These are phyloP conservation scores for Sycophaga agraensis DNA, from an alignment of 1,140 invertebrate species.

Conservation along the genomic window DNA sequence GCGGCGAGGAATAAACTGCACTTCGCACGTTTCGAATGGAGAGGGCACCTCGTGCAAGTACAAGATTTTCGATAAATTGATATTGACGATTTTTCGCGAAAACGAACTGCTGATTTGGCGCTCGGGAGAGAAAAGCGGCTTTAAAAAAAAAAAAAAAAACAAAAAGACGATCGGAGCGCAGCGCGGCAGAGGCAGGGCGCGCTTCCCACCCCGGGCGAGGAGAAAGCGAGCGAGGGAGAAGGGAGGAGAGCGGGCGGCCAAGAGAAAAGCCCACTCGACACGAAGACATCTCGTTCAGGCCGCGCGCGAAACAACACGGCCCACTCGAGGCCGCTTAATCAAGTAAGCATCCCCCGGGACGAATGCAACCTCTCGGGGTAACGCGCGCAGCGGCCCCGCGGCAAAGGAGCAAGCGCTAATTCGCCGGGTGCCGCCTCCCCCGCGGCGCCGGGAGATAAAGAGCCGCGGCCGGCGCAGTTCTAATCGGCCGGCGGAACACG, in stretches of 20 bases:
- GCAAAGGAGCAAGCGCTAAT: not conserved
- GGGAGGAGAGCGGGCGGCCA: not conserved
- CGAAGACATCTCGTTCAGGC: conserved; percentile 4
- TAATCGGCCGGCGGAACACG: conserved; percentile 6
- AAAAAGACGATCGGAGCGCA: not conserved
- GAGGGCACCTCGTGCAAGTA: too few species aligned
- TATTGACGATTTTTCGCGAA: too few species aligned
- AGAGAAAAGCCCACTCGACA: not conserved
- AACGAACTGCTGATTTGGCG: too few species aligned
- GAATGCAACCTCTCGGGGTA: not conserved
- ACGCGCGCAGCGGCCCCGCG: not conserved
- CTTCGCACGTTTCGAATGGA: too few species aligned
- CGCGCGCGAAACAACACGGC: conserved; percentile 6
- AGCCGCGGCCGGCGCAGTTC: not conserved
- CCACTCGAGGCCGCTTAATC: conserved; percentile 15
- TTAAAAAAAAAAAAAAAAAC: not conserved
- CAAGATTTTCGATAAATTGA: too few species aligned
- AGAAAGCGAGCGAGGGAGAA: not conserved
- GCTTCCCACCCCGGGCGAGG: not conserved
- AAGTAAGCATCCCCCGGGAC: conserved; percentile 23
- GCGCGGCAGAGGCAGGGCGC: too few species aligned
- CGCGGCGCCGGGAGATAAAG: conserved; percentile 6
- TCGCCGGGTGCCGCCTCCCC: not conserved
- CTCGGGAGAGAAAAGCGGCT: too few species aligned
- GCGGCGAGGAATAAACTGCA: too few species aligned